These are phyloP conservation scores for Entomobrya proxima DNA, from an alignment of 2,888 invertebrate species.

Conservation along the genomic window DNA sequence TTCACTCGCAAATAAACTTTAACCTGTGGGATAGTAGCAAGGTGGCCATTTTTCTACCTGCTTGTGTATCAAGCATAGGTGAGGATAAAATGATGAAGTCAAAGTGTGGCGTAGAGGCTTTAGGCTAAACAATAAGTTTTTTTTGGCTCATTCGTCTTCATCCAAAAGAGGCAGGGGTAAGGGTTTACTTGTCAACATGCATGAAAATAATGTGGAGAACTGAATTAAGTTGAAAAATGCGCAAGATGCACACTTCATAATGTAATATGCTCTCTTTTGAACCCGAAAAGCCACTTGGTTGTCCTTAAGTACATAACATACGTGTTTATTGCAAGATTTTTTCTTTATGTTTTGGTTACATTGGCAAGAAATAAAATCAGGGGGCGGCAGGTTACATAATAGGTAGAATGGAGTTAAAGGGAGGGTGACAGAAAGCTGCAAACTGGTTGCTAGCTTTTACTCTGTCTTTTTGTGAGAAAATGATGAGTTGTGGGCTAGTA, in stretches of 20 bases:
- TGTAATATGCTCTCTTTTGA: background rate
- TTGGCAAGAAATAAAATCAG: background rate
- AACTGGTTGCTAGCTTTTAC: background rate
- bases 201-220: too few species aligned
- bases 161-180: constrained; percentile 22
- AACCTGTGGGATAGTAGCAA: background rate
- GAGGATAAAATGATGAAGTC: background rate
- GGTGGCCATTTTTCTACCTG: background rate
- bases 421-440: background rate
- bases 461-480: too few species aligned
- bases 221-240: background rate
- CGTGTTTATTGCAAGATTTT: constrained; percentile 16
- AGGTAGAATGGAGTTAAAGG: too few species aligned
- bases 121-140: constrained; percentile 22
- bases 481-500: too few species aligned
- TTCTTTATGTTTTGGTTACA: background rate
- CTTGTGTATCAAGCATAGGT: background rate
- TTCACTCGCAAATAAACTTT: constrained; percentile 38
- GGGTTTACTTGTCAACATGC: constrained; percentile 30
- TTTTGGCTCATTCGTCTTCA: constrained; percentile 36
- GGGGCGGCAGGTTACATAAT: background rate
- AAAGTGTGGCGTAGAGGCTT: background rate
- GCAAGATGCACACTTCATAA: background rate
- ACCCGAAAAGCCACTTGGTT: background rate
- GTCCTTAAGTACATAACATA: background rate